phyloP scores from a whole-genome alignment of 2,113 vertebrate genomes.

The Rattus rattus region DNA sequence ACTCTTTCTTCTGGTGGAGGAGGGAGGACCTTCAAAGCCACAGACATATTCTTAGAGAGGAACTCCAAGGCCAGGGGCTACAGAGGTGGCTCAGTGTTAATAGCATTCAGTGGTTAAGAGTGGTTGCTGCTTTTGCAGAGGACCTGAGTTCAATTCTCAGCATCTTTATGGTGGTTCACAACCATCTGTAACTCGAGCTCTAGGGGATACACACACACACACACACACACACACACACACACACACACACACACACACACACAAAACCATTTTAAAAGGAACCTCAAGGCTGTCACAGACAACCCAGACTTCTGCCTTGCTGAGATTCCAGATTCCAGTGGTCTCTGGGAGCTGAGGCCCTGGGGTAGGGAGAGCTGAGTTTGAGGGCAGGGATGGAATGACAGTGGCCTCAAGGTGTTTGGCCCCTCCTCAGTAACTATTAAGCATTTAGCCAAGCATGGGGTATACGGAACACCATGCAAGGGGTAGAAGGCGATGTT shows the following conservation, averaged over 20 bases:
- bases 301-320: not conserved
- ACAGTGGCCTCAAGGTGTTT: not conserved
- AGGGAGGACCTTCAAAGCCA: not conserved
- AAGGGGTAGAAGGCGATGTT: slow-evolving; percentile 49
- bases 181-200: not conserved
- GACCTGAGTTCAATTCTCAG: not conserved
- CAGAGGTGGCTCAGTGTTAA: not conserved
- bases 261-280: not conserved
- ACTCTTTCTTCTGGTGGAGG: not conserved
- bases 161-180: too few relatives aligned
- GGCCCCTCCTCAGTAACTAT: not conserved
- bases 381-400: not conserved
- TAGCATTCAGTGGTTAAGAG: not conserved
- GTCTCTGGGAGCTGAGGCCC: not conserved
- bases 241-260: too few relatives aligned
- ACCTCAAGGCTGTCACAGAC: not conserved
- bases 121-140: not conserved
- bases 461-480: not conserved
- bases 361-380: not conserved
- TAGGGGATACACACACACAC: not conserved
- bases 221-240: not conserved
- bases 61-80: not conserved
- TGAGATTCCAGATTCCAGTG: not conserved
- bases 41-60: not conserved
- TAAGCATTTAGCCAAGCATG: slow-evolving; percentile 33